phyloP scores from a whole-genome alignment of 2,888 invertebrate genomes.

The Criorhina ranunculi region DNA sequence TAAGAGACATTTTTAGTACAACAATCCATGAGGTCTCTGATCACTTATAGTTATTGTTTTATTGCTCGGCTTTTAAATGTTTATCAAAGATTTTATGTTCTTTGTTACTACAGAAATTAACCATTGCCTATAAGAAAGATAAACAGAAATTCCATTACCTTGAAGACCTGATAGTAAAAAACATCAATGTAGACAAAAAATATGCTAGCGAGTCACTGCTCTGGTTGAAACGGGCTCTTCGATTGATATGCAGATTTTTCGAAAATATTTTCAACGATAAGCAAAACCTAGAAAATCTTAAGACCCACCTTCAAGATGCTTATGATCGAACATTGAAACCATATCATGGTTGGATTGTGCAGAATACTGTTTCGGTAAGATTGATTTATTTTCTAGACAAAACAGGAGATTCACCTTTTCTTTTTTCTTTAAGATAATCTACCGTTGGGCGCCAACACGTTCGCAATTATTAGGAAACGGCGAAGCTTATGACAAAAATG shows the following conservation, averaged over 20 bases:
- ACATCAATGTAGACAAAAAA: conserved; percentile 85
- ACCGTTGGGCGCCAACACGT: conserved; percentile 87
- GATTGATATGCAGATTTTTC: conserved; percentile 83
- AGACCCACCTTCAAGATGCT: conserved; percentile 87
- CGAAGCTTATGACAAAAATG: conserved; percentile 83
- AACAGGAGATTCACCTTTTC: too few species aligned
- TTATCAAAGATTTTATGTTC: not conserved
- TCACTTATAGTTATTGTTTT: too few species aligned
- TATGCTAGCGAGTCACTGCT: conserved; percentile 88
- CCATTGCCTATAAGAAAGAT: conserved; percentile 86
- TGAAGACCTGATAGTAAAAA: conserved; percentile 88
- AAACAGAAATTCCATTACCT: conserved; percentile 86
- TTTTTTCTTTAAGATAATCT: conserved; percentile 86
- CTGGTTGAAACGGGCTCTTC: conserved; percentile 88
- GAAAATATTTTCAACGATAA: conserved; percentile 82
- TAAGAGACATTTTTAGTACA: too few species aligned
- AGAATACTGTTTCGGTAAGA: conserved; percentile 89
- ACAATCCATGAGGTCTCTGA: too few species aligned
- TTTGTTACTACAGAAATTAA: conserved; percentile 86
- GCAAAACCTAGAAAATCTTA: conserved; percentile 86
- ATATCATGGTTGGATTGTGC: conserved; percentile 91
- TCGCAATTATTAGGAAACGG: conserved; percentile 86
- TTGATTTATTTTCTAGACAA: conserved; percentile 12
- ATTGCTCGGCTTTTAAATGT: too few species aligned
- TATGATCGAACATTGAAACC: conserved; percentile 90